phyloP scores from a whole-genome alignment of 2,888 invertebrate genomes.

The Fragum fragum region DNA sequence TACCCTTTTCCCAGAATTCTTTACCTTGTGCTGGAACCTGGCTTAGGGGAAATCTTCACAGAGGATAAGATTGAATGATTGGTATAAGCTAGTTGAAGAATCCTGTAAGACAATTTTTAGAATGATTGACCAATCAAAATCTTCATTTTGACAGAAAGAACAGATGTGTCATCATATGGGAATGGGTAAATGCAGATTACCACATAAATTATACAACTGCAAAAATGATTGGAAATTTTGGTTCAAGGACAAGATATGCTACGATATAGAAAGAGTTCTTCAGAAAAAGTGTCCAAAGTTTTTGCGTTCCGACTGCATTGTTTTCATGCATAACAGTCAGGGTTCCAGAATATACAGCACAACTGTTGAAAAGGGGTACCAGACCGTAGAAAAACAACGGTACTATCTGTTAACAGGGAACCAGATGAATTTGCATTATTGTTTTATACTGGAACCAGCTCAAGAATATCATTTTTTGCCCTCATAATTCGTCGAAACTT shows the following conservation, averaged over 20 bases:
- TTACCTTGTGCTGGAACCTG: too few species aligned
- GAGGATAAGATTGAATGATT: too few species aligned
- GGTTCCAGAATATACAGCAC: slow-evolving; percentile 15
- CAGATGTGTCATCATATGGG: too few species aligned
- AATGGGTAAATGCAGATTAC: too few species aligned
- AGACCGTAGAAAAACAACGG: background rate
- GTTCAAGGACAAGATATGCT: too few species aligned
- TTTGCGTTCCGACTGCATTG: slow-evolving; percentile 17
- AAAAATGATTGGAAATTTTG: too few species aligned
- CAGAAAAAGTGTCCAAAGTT: background rate
- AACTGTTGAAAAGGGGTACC: slow-evolving; percentile 2
- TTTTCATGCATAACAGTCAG: background rate
- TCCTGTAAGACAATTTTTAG: too few species aligned
- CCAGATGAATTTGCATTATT: slow-evolving; percentile 10
- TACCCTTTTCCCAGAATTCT: background rate
- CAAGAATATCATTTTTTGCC: background rate
- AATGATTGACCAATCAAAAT: too few species aligned
- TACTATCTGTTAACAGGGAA: background rate
- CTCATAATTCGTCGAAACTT: background rate
- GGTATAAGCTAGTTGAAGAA: too few species aligned
- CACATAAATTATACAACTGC: too few species aligned
- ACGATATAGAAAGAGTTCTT: background rate
- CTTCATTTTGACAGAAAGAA: too few species aligned
- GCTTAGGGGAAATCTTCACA: too few species aligned
- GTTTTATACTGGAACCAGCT: slow-evolving; percentile 6